These are phyloP conservation scores for Adelphocoris suturalis DNA, from an alignment of 2,888 invertebrate genomes.

Conservation along the genomic window DNA sequence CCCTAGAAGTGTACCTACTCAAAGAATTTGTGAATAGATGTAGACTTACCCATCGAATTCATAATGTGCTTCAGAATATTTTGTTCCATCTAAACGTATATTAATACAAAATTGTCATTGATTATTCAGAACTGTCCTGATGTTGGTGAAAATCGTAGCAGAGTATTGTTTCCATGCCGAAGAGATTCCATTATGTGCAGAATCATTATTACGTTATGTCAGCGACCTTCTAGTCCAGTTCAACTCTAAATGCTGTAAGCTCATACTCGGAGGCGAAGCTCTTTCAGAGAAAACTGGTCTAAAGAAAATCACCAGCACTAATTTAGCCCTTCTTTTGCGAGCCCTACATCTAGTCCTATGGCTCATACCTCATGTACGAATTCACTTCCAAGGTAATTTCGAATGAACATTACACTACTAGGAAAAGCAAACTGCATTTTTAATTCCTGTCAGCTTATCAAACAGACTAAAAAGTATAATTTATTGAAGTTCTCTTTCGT, in stretches of 20 bases:
- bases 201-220: constrained; percentile 88
- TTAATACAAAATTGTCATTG: no score
- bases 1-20: no score
- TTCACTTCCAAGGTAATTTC: constrained; percentile 83
- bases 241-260: constrained; percentile 93
- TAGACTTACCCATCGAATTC: no score
- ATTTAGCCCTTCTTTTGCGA: constrained; percentile 91
- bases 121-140: constrained; percentile 84
- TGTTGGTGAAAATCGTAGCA: constrained; percentile 92
- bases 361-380: constrained; percentile 86
- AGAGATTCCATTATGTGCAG: constrained; percentile 80
- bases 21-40: no score
- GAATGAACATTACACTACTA: no score
- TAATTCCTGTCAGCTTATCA: no score
- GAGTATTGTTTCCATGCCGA: constrained; percentile 89
- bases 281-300: constrained; percentile 92
- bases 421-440: no score
- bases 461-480: no score
- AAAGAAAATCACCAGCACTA: constrained; percentile 96
- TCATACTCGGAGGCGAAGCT: constrained; percentile 97
- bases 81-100: no score
- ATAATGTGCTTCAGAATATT: no score
- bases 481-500: no score
- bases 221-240: constrained; percentile 93
- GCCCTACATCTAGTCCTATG: constrained; percentile 90